These are phyloP conservation scores for Notothenia coriiceps DNA, from an alignment of 2,113 vertebrate genomes.

Conservation along the genomic window DNA sequence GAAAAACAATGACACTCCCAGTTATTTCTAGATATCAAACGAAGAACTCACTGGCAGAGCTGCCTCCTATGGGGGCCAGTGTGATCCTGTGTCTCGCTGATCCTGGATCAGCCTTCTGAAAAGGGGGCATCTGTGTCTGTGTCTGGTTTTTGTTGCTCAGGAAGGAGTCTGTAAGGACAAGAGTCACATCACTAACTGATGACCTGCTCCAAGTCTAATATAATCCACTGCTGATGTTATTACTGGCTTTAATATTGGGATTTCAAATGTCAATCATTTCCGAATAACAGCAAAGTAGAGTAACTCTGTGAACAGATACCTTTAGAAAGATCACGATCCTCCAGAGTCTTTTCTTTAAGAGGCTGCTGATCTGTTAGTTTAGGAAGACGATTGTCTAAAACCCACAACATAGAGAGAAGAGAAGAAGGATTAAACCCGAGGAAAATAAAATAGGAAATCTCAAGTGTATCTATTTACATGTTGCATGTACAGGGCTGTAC, in stretches of 20 bases:
- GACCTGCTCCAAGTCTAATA: neutral
- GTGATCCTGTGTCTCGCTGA: slow-evolving; percentile 86
- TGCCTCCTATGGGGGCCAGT: slow-evolving; percentile 79
- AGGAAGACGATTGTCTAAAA: slow-evolving; percentile 85
- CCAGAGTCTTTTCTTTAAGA: slow-evolving; percentile 84
- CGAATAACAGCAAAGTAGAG: neutral
- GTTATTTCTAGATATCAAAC: neutral
- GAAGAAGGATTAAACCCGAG: neutral
- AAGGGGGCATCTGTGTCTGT: slow-evolving; percentile 80
- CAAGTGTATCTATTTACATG: too few species aligned
- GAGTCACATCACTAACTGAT: too few species aligned
- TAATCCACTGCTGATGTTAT: neutral
- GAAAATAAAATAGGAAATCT: too few species aligned
- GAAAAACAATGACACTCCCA: neutral
- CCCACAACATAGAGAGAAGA: slow-evolving; percentile 53
- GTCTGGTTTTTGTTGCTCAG: slow-evolving; percentile 73
- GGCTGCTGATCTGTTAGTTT: slow-evolving; percentile 84
- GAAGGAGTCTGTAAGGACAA: slow-evolving; percentile 78
- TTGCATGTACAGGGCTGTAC: too few species aligned
- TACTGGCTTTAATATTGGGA: neutral
- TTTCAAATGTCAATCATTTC: neutral
- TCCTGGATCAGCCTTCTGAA: slow-evolving; percentile 87
- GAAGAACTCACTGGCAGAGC: slow-evolving; percentile 78
- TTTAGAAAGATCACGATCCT: slow-evolving; percentile 84
- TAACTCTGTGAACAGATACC: slow-evolving; percentile 67